Base-by-base conservation (phyloP, 2,797 vertebrate species). In the Molothrus aeneus region DNA sequence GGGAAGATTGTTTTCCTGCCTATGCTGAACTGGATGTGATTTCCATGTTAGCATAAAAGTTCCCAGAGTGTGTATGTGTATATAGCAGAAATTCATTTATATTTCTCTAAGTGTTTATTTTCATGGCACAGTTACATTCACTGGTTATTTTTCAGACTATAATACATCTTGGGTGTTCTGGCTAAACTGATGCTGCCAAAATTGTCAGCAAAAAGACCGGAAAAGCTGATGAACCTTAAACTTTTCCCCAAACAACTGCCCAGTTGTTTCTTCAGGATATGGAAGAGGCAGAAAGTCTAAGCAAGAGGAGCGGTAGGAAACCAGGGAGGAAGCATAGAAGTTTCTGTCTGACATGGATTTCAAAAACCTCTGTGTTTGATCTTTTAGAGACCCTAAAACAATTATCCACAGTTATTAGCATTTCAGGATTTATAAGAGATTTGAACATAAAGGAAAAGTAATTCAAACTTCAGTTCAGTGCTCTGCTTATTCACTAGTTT, bases 101-200 rank as follows among this genome's bases (percentile, higher is more conserved):
- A 48, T 83, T 85, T 92, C 50, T 69, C 17, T 28, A 3, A 40
- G 12, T 45, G 54, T 90, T 57, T 92, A 88, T 90, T 93, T 93
- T 56, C 75, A 53, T 60, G 57, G 59, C 43, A 83, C 80, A 86
- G 53, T 80, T 74, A 74, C 66, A 88, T 47, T 90, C 73, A 63
- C 43, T 81, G 69, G 64, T 85, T 91, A 66, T 88, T 94, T 93
- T 61, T 22, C 19, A 92, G 61, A 60, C 60, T 61, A 8, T 66
- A 88, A 65, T 66, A 88, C 82, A 71, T 94, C 92, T 96, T 97
- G 95, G 95, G 95, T 96, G 95, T 96, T 95, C 93, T 94, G 80
- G n/a, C 66, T 88, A 40, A 79, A 48, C 40, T 45, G 64, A 79
- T n/a, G 77, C 88, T 96, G 95, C 95, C 91, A 96, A 93, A 91